phyloP scores from a whole-genome alignment of 2,113 vertebrate genomes.

The Pseudonaja textilis region DNA sequence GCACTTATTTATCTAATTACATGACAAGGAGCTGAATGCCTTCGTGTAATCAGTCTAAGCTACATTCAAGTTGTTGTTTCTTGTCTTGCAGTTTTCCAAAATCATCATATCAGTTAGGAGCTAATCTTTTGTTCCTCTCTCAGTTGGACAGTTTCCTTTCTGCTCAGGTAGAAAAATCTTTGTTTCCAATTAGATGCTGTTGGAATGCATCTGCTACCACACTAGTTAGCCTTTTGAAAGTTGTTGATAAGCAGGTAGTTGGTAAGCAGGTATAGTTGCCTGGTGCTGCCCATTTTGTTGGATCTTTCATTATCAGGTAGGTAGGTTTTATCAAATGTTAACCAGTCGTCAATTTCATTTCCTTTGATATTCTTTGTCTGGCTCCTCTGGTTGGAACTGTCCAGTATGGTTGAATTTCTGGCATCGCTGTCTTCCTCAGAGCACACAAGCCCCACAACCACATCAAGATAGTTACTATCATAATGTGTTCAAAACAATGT shows the following conservation, averaged over 20 bases:
- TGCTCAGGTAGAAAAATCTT: neutral
- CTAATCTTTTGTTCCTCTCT: neutral
- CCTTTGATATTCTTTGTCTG: neutral
- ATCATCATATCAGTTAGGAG: neutral
- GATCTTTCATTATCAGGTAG: neutral
- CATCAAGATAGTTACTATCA: neutral
- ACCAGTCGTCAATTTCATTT: neutral
- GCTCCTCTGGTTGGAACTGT: neutral
- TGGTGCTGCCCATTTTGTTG: neutral
- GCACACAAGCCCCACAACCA: neutral
- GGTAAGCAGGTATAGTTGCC: neutral
- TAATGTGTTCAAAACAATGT: neutral
- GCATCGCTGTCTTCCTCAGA: neutral
- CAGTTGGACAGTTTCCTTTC: neutral
- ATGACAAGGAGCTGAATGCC: neutral
- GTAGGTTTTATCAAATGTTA: neutral
- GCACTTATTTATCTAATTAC: neutral
- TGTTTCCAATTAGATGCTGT: neutral
- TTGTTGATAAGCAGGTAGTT: neutral
- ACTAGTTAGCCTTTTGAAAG: neutral
- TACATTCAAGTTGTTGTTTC: neutral
- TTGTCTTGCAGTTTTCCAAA: neutral
- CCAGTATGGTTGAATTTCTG: neutral
- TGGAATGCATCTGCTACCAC: neutral
- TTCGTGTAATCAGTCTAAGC: neutral